Percentiles rank a stretch among this genome's conserved stretches.
Evolutionary conservation across 2,113 vertebrate species (phyloP).

Genomic region (Urocolius indicus): DNA sequence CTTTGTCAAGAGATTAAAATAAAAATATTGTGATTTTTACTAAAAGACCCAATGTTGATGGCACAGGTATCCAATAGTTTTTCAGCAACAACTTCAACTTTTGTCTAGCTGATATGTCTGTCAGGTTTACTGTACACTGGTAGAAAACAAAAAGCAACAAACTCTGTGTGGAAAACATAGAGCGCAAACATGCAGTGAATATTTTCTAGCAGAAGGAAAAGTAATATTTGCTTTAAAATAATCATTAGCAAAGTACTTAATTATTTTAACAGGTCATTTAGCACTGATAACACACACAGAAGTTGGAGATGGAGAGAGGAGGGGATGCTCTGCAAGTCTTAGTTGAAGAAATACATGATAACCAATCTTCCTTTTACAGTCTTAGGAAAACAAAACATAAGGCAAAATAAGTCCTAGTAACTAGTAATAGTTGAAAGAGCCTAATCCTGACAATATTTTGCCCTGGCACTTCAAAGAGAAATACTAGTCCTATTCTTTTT

Average conservation of each 20-base stretch:
- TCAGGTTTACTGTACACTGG: not conserved
- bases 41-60: not conserved
- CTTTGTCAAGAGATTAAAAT: not conserved
- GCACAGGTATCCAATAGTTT: not conserved
- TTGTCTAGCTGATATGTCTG: not conserved
- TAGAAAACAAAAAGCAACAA: not conserved
- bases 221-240: not conserved
- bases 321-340: not conserved
- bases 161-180: not conserved
- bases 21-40: not conserved
- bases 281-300: not conserved
- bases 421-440: not conserved
- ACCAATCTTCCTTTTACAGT: not conserved
- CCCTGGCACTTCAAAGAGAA: not conserved
- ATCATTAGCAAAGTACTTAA: not conserved
- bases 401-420: not conserved
- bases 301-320: not conserved
- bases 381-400: not conserved
- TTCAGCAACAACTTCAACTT: not conserved
- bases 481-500: not conserved
- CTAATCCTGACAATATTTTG: not conserved
- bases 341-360: not conserved
- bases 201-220: not conserved
- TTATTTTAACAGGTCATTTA: not conserved
- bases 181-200: not conserved